Base-by-base conservation (phyloP, 2,888 invertebrate species). In the Chironomus riparius region DNA sequence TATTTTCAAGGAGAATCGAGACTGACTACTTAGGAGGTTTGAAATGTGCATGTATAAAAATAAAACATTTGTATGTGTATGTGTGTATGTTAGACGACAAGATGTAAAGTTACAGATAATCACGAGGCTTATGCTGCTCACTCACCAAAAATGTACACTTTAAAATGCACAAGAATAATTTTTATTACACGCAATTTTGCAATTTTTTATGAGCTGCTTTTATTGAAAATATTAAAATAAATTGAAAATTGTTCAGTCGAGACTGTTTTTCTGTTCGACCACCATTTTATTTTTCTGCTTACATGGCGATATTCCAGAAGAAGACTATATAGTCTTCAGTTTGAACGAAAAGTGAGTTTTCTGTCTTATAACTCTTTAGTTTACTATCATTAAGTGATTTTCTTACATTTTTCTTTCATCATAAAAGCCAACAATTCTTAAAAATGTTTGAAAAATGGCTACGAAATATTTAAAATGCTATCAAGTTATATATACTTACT, bases 401-500 rank as follows among this genome's bases (percentile, higher is more conserved):
- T n/a, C n/a, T 13, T 65, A 28, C 28, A 65, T 65, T 65, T n/a
- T 65, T 21, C 21, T 12, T 65, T 65, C 24, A 65, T 65, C 65
- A 10, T 21, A 38, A 4, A 71, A 70, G 4, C n/a, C 7, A 71
- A 22, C 21, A 68, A 21, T 15, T 47, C 4, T 5, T 5, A 18
- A 28, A 28, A 38, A 38, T 2, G 1, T 10, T 38, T 38, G 38
- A 38, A 38, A 38, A 38, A 38, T 38, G 38, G 38, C 38, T 38
- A 38, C 38, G 10, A 38, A 7, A 2, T 15, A 1, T 13, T 48
- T 48, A 12, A 12, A n/a, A 12, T 48, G 13, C 18, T 18, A 7
- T 18, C 12, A 18, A 10, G 21, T 21, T 15, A 62, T 13, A 38
- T 48, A 38, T 76, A 89, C 89, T 90, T 83, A 89, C 90, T 88